Evolutionary conservation across 2,113 vertebrate genomes (phyloP).

Genomic region (Urocynchramus pylzowi): DNA sequence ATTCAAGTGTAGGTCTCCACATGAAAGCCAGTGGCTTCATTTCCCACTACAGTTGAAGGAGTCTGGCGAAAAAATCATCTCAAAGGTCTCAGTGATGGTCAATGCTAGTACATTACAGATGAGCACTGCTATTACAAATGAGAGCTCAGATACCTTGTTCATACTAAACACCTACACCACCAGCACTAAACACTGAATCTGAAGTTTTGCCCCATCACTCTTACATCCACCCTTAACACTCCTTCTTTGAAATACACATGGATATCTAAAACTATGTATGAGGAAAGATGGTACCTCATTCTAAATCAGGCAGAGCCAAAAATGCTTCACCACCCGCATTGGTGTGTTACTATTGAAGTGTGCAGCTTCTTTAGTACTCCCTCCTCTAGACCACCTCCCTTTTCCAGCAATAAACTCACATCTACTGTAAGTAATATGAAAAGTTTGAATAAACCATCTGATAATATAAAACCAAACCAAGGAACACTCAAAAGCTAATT

Average conservation of each 20-base stretch:
- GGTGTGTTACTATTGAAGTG: background rate
- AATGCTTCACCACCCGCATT: background rate
- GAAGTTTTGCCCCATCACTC: background rate
- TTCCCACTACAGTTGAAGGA: background rate
- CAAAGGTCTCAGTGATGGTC: background rate
- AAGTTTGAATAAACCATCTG: background rate
- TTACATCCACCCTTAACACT: background rate
- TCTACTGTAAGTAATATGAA: background rate
- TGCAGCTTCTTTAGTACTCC: background rate
- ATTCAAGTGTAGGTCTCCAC: background rate
- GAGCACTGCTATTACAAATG: background rate
- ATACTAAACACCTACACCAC: background rate
- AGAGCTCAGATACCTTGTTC: background rate
- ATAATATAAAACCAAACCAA: background rate
- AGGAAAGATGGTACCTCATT: background rate
- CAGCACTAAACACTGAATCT: background rate
- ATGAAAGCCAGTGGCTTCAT: background rate
- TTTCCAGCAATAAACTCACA: background rate
- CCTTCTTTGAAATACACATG: background rate
- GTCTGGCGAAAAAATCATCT: background rate
- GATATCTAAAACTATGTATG: background rate
- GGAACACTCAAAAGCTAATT: background rate
- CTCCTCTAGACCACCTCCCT: background rate
- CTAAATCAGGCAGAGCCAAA: background rate
- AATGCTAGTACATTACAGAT: too few species aligned